Conservation (phyloP, 2,888 invertebrate genomes). For the Drosophila rubida region DNA sequence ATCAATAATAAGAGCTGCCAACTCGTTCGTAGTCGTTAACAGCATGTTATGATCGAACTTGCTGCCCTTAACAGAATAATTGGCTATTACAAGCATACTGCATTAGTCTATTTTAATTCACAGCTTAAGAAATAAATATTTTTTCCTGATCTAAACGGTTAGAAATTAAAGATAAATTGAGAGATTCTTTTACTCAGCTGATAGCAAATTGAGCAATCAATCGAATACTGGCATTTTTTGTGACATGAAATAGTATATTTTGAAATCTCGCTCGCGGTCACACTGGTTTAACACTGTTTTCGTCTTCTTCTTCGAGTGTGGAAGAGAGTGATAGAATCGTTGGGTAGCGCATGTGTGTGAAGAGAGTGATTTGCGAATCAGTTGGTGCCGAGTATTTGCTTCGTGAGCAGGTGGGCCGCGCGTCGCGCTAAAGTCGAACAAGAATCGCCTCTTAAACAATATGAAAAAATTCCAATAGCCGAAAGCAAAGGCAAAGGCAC, state of each 20-base stretch:
- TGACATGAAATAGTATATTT: not conserved
- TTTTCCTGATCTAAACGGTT: too few relatives aligned
- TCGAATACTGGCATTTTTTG: not conserved
- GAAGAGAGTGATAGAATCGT: constrained; percentile 7
- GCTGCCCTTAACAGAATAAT: too few relatives aligned
- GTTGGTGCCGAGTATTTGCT: constrained; percentile 56
- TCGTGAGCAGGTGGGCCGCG: constrained; percentile 65
- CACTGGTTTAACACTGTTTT: constrained; percentile 23
- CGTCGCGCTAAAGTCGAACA: constrained; percentile 46
- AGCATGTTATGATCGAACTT: too few relatives aligned
- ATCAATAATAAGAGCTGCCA: constrained; percentile 13
- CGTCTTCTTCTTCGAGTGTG: constrained; percentile 2
- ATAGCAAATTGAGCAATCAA: too few relatives aligned
- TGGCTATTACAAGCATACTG: too few relatives aligned
- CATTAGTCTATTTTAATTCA: too few relatives aligned
- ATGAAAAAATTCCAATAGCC: constrained; percentile 74
- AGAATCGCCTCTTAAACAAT: constrained; percentile 63
- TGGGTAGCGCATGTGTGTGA: not conserved
- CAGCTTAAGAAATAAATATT: too few relatives aligned
- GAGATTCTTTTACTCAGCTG: too few relatives aligned
- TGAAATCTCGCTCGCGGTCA: not conserved
- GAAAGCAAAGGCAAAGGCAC: constrained; percentile 62
- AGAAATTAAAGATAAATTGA: too few relatives aligned
- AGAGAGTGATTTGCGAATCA: constrained; percentile 47
- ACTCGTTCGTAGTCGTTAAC: constrained; percentile 8